These are phyloP conservation scores for Catharus fuscescens DNA, from an alignment of 2,113 vertebrate genomes.

Conservation along the genomic window DNA sequence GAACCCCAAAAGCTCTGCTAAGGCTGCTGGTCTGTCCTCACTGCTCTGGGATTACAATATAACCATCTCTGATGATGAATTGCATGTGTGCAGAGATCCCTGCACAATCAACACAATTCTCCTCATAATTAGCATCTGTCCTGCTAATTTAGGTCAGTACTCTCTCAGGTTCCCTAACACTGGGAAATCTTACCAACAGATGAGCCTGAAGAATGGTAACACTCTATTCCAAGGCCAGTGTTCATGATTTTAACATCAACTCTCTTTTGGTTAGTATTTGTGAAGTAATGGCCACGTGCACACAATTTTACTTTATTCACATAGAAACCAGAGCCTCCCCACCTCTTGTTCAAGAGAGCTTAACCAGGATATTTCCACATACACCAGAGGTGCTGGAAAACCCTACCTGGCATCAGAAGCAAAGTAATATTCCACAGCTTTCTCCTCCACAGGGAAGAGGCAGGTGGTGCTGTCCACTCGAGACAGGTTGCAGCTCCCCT, in stretches of 20 bases:
- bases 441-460: constrained; percentile 94
- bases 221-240: rapidly evolving
- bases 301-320: background rate
- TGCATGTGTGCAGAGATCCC: background rate
- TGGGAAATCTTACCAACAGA: background rate
- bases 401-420: constrained; percentile 94
- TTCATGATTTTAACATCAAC: background rate
- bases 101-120: background rate
- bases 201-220: background rate
- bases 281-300: rapidly evolving
- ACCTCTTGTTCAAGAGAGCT: rapidly evolving
- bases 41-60: background rate
- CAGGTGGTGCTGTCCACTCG: constrained; percentile 92
- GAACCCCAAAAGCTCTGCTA: background rate
- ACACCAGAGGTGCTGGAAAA: rapidly evolving
- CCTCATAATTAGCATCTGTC: background rate
- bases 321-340: background rate
- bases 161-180: background rate
- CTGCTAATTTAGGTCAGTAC: background rate
- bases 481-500: constrained; percentile 84
- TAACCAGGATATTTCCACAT: rapidly evolving
- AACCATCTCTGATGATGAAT: background rate
- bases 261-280: too few species aligned
- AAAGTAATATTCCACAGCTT: constrained; percentile 97
- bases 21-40: background rate